These are phyloP conservation scores for Phaethornis superciliosus DNA, from an alignment of 2,113 vertebrate genomes.

Conservation along the genomic window DNA sequence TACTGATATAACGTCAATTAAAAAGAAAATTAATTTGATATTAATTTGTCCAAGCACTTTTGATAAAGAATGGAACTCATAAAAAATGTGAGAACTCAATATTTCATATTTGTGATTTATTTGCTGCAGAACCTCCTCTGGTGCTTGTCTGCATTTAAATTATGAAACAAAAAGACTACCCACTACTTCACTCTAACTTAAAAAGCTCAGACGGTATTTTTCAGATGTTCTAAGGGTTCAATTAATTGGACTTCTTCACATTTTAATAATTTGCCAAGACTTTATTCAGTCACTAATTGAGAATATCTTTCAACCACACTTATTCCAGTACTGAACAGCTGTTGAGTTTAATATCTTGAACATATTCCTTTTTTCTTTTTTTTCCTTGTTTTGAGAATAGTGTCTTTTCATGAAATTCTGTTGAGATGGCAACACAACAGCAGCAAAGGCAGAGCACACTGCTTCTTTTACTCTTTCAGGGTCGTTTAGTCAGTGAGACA, in stretches of 20 bases:
- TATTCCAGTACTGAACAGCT: not conserved
- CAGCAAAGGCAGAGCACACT: not conserved
- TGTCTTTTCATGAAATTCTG: not conserved
- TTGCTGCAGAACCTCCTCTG: not conserved
- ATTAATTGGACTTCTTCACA: not conserved
- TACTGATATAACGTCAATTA: not conserved
- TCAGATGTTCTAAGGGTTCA: not conserved
- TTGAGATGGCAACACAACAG: not conserved
- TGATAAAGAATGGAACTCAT: not conserved
- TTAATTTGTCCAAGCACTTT: not conserved
- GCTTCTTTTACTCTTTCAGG: not conserved
- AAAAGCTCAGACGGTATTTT: not conserved
- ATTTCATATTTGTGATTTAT: conserved; percentile 27
- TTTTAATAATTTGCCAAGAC: not conserved
- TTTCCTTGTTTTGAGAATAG: not conserved
- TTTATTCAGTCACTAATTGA: not conserved
- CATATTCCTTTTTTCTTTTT: not conserved
- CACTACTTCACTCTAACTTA: not conserved
- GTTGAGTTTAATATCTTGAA: not conserved
- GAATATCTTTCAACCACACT: not conserved
- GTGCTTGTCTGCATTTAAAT: not conserved
- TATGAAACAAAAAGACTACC: not conserved
- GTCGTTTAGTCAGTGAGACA: not conserved
- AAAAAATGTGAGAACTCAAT: not conserved
- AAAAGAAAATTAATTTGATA: not conserved